Evolutionary conservation across 1,140 invertebrate species (phyloP), one percentile per base, ranked within the genome.

Genomic region (Heliconius melpomene): DNA sequence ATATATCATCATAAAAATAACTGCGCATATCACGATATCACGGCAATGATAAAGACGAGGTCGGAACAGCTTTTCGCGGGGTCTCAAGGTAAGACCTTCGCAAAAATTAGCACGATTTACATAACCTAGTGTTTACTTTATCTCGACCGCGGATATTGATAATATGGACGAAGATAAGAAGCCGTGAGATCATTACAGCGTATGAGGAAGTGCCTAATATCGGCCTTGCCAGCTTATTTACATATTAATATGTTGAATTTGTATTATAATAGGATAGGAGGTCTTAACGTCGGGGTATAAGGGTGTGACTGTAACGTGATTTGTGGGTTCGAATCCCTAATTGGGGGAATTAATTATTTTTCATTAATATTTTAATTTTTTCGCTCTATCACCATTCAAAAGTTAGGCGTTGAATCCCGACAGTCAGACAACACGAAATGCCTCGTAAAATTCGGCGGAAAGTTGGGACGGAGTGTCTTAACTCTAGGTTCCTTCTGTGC

Each of bases 81-180:
- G 90, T 91, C 88, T 88, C 75, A 52, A 66, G 74, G 82, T 85
- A 87, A 20, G 16, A 83, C 91, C 91, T 92, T 92, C 88, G 88
- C 83, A 87, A 91, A 91, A 93, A 92, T 93, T 93, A 90, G 88
- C 91, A 83, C 87, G 81, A 91, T 91, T 91, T 91, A 91, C 89
- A 92, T 93, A 91, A 90, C 86, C 83, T 87, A 84, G 79, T 92
- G 89, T 92, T 90, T 89, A 84, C 86, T 86, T 88, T 90, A 90
- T 89, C 86, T 88, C 79, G 77, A 80, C 83, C 83, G 80, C 82
- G 87, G 86, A 89, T 90, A 89, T 88, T 91, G 88, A 91, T 93
- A 90, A 88, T 86, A 79, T 81, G 79, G 74, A 77, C 80, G 70
- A 74, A 86, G 89, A 90, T 91, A 90, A 87, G 82, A 81, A 54